phyloP scores from a whole-genome alignment of 2,113 vertebrate genomes.

The Megaptera novaeangliae region DNA sequence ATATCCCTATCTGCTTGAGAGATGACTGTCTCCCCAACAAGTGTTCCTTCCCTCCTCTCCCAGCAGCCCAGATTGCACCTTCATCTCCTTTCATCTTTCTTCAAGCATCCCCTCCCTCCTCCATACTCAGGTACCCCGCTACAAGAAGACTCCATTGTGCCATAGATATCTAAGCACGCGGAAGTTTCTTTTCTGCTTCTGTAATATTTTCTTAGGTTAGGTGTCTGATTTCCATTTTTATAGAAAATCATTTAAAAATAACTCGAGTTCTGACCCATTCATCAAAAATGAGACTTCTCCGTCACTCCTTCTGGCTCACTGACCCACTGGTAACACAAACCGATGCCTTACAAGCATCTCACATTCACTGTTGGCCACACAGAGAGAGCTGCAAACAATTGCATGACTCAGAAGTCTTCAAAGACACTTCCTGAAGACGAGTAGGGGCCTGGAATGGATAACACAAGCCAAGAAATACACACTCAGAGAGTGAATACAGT shows the following conservation, averaged over 20 bases:
- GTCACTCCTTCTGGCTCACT: not conserved
- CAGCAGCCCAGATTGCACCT: not conserved
- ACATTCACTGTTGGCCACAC: not conserved
- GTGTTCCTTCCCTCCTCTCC: not conserved
- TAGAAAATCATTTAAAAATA: not conserved
- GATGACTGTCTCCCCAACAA: not conserved
- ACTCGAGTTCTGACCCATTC: not conserved
- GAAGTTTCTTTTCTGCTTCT: not conserved
- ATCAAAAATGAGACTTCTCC: not conserved
- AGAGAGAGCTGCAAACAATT: not conserved
- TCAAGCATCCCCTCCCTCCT: not conserved
- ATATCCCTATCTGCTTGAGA: not conserved
- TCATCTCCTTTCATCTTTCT: not conserved
- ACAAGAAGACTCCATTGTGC: not conserved
- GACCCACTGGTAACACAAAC: not conserved
- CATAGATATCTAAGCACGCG: not conserved
- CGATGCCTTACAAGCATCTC: not conserved
- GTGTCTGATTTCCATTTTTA: slow-evolving; percentile 4
- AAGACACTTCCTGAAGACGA: not conserved
- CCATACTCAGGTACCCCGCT: not conserved
- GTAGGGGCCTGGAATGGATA: not conserved
- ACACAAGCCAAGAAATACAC: not conserved
- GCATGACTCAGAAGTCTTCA: not conserved
- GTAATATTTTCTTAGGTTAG: not conserved
- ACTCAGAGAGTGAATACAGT: not conserved